Conservation (phyloP, 2,888 invertebrate genomes). For the Tribolium freemani region DNA sequence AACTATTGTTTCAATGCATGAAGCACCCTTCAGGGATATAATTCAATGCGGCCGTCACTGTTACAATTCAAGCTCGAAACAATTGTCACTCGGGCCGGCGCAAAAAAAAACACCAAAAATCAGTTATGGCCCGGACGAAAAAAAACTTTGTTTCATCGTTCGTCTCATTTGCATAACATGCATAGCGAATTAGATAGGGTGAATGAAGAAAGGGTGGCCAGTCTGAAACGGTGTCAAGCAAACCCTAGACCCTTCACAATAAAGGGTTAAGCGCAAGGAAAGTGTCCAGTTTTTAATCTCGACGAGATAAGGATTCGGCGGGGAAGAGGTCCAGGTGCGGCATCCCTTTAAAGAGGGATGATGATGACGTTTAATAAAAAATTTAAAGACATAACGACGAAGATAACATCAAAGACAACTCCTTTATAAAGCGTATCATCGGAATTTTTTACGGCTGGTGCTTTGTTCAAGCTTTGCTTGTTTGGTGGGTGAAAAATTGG, state of each 20-base stretch:
- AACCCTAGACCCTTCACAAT: neutral
- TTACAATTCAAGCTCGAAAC: slow-evolving; percentile 50
- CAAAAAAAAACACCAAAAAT: slow-evolving; percentile 51
- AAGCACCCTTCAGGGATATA: slow-evolving; percentile 43
- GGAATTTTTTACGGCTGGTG: neutral
- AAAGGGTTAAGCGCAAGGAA: slow-evolving; percentile 13
- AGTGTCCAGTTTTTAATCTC: slow-evolving; percentile 19
- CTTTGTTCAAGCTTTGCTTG: no score
- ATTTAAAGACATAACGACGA: neutral
- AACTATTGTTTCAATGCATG: slow-evolving; percentile 39
- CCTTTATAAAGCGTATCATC: neutral
- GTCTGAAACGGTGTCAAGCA: slow-evolving; percentile 15
- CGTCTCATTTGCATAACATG: slow-evolving; percentile 60
- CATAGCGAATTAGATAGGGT: slow-evolving; percentile 58
- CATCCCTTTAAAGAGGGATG: neutral
- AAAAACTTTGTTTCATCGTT: slow-evolving; percentile 56
- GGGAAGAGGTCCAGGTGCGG: neutral
- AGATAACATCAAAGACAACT: neutral
- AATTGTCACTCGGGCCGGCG: slow-evolving; percentile 55
- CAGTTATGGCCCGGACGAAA: slow-evolving; percentile 56
- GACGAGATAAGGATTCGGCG: neutral
- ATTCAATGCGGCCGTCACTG: slow-evolving; percentile 43
- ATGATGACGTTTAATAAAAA: neutral
- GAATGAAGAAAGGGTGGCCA: slow-evolving; percentile 34
- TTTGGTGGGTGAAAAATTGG: no score